Evolutionary conservation across 2,797 vertebrate genomes (phyloP), one percentile per base, ranked within the genome.

Genomic region (Xenentodon cancila): DNA sequence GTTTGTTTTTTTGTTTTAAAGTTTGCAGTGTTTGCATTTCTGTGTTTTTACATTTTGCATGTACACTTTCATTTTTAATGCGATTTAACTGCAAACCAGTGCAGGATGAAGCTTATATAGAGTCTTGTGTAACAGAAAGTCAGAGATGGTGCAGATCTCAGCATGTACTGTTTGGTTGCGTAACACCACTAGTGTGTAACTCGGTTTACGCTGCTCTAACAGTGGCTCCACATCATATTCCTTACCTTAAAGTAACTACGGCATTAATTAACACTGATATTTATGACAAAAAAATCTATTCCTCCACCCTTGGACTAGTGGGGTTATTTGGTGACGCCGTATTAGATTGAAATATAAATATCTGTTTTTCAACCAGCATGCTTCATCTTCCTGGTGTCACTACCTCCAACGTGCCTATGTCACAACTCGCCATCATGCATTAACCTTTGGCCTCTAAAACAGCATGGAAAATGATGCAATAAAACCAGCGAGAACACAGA

Each of bases 391-490:
- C 37, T 15, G 12, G 37, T 40, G 37, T 40, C 37, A 40, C 13
- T 40, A 15, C 13, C 13, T 16, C 37, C 37, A 40, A 40, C 15
- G 13, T 15, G 12, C 37, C 37, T 15, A 13, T 40, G 37, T 40
- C 37, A 40, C 1, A 40, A 40, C 15, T 40, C 11, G 34, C 37
- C 37, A 2, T 40, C 34, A 37, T 13, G 34, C 34, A 13, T 67
- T 37, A 37, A 87, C 82, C 84, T 84, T 72, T 77, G 75, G 16
- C 75, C 58, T 71, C 55, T 57, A 54, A 85, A 86, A 82, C 85
- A 83, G 75, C 81, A 80, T 80, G 82, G 63, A 77, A 55, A 61
- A 78, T 65, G 80, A 76, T 73, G 85, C 77, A 77, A 73, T 65
- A 27, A 63, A 68, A 67, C 45, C 44, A 42, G 50, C 60, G 82